Base-by-base conservation (phyloP, 2,113 vertebrate genomes). In the Thomomys bottae region DNA sequence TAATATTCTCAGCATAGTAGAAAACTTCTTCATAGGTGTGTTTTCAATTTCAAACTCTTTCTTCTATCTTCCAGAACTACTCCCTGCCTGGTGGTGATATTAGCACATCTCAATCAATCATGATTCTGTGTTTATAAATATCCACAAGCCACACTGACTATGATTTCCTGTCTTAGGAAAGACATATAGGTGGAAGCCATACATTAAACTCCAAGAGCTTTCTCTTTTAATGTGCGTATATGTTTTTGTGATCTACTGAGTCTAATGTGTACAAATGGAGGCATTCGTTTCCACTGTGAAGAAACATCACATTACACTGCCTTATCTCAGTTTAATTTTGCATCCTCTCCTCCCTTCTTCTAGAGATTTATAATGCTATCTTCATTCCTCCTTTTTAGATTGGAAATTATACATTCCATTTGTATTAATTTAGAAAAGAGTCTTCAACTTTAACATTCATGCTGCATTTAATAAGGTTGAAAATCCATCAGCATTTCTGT, bases 371-470 rank as follows among this genome's bases (percentile, higher is more conserved):
- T 30, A 91, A 32, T 24, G 24, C 67, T 54, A 59, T 73, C 45
- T 11, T 24, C 79, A 71, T 49, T 83, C 34, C n/a, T 7, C 34
- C 36, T 71, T 38, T 45, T 45, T 30, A 45, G 75, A 67, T 82
- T 82, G 5, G 12, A 78, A 89, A 59, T 77, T 71, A 34, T 68
- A 28, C 4, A 71, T 68, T 83, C 34, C 15, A 64, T n/a, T 79
- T 68, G 59, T 66, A 38, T 88, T 88, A 72, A 73, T 49, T 85
- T 81, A 82, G 36, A 90, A 42, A 85, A 72, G 63, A 38, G 4
- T 34, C 14, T 93, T 78, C 30, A 40, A 28, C 73, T 75, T 91
- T 70, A 89, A 79, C 1, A 6, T 49, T 32, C 0, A 32, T 42
- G 4, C 30, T 34, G n/a, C 63, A 42, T 49, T 89, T 89, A 83